phyloP scores from a whole-genome alignment of 2,113 vertebrate species.

The Dendrocopos noguchii region DNA sequence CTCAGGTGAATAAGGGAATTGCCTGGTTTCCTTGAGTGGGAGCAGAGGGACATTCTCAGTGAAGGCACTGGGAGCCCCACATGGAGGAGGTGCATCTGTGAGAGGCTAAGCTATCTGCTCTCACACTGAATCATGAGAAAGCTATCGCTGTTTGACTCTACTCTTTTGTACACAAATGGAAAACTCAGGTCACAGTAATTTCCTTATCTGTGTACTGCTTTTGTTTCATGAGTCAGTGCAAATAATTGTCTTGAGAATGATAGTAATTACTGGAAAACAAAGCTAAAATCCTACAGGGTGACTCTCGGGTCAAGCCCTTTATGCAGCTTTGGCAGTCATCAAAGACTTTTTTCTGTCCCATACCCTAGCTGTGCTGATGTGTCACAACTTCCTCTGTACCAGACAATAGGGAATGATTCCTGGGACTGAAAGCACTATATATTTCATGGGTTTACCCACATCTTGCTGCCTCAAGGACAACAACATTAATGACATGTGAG shows the following conservation, averaged over 20 bases:
- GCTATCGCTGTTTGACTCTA: not conserved
- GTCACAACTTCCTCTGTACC: conserved; percentile 19
- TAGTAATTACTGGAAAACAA: conserved; percentile 14
- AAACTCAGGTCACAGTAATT: not conserved
- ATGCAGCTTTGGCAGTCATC: not conserved
- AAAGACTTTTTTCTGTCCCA: not conserved
- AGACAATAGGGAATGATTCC: conserved; percentile 7
- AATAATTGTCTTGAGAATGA: not conserved
- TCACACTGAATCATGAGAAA: not conserved
- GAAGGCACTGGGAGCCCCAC: not conserved
- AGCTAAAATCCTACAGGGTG: not conserved
- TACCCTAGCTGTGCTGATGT: not conserved
- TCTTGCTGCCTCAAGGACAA: not conserved
- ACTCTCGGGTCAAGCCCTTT: conserved; percentile 19
- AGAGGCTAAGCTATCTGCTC: not conserved
- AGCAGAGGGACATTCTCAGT: not conserved
- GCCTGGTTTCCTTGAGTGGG: not conserved
- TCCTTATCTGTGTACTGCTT: not conserved
- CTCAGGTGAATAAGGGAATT: not conserved
- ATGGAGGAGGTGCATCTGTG: not conserved
- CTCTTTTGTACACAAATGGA: not conserved
- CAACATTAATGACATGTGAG: not conserved
- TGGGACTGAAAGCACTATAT: not conserved
- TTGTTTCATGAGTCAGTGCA: not conserved
- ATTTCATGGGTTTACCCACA: not conserved